Evolutionary conservation across 2,888 invertebrate genomes (phyloP).

Genomic region (Molanna angustata): DNA sequence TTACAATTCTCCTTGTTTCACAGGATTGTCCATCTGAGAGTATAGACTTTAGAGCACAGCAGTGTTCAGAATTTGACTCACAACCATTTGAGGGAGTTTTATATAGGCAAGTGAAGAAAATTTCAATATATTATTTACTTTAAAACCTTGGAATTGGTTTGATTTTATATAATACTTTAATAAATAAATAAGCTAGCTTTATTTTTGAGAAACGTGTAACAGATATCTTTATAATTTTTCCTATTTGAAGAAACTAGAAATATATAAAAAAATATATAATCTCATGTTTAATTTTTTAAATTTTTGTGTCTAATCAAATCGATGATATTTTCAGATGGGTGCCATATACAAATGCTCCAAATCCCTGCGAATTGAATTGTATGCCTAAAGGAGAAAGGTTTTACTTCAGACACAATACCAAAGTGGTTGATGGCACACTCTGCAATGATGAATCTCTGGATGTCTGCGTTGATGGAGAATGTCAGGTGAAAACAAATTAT

Average conservation of each 20-base stretch:
- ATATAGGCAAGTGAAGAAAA: constrained; percentile 74
- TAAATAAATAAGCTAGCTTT: no score
- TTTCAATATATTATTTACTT: no score
- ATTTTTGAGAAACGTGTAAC: no score
- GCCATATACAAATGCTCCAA: constrained; percentile 82
- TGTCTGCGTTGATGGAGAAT: constrained; percentile 92
- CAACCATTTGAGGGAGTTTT: constrained; percentile 76
- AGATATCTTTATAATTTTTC: no score
- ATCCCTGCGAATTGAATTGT: constrained; percentile 94
- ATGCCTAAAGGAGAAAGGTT: constrained; percentile 90
- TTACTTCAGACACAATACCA: constrained; percentile 80
- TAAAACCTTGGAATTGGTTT: no score
- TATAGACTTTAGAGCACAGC: constrained; percentile 81
- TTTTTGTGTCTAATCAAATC: neutral
- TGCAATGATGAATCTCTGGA: constrained; percentile 81
- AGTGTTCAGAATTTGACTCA: constrained; percentile 83
- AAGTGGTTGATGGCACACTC: constrained; percentile 81
- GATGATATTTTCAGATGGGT: constrained; percentile 64
- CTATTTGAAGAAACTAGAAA: neutral
- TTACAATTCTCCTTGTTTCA: no score
- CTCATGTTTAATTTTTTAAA: no score
- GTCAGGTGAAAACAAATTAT: constrained; percentile 67
- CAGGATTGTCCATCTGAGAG: constrained; percentile 78
- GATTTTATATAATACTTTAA: no score
- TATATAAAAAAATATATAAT: neutral